A percentile compares a stretch with the other conserved stretches of the same genome.
phyloP scores from a whole-genome alignment of 2,888 invertebrate genomes.

The Calliphora vomitoria region DNA sequence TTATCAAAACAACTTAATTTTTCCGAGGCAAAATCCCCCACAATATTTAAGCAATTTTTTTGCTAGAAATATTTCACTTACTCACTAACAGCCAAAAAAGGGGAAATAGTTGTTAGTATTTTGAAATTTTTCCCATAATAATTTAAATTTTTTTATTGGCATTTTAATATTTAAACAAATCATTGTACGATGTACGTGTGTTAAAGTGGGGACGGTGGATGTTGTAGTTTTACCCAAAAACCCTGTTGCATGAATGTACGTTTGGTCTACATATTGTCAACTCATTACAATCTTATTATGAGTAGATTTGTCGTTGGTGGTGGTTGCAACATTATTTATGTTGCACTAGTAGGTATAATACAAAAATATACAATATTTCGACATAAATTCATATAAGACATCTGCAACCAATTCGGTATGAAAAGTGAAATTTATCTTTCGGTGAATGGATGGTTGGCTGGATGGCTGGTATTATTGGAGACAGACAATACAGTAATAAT shows the following conservation, averaged over 20 bases:
- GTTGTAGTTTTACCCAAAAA: constrained; percentile 55
- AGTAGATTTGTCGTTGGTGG: background rate
- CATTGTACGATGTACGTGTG: too few relatives aligned
- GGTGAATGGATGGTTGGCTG: background rate
- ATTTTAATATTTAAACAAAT: constrained; percentile 21
- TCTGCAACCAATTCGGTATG: constrained; percentile 46
- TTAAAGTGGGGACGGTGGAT: background rate
- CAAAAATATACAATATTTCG: constrained; percentile 49
- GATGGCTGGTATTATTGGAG: background rate
- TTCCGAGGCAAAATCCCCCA: constrained; percentile 48
- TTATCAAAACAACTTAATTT: constrained; percentile 43
- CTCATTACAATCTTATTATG: background rate
- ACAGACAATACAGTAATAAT: background rate
- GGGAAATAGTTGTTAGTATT: constrained; percentile 32
- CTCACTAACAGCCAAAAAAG: constrained; percentile 52
- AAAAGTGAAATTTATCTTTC: constrained; percentile 66
- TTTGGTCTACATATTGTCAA: constrained; percentile 52
- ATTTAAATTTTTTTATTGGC: constrained; percentile 58
- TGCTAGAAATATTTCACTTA: constrained; percentile 37
- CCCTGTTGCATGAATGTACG: constrained; percentile 43
- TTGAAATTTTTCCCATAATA: constrained; percentile 58
- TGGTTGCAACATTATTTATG: constrained; percentile 46
- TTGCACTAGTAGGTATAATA: constrained; percentile 7
- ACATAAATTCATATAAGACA: constrained; percentile 58
- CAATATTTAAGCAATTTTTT: constrained; percentile 52